Base-by-base conservation (phyloP, 2,113 vertebrate species). In the Muntiacus muntjak region DNA sequence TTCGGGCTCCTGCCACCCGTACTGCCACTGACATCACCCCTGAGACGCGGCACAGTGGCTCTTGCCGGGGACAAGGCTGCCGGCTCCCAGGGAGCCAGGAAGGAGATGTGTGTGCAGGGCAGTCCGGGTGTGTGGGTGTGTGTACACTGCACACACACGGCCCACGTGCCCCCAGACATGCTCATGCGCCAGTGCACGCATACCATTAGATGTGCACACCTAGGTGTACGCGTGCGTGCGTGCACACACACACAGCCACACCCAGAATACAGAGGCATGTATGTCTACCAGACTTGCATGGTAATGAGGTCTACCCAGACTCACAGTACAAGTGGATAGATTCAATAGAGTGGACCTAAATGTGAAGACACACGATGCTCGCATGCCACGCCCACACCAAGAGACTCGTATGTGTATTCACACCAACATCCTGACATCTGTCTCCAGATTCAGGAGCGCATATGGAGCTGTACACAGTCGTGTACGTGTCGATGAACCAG, bases 401-500 rank as follows among this genome's bases (percentile, higher is more conserved):
- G 52, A 81, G 43, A 50, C 17, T 8, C 40, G 12, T 25, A 3
- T 1, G 28, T 43, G 12, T 1, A 0, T 52, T 36, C 76, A 47
- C 28, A 40, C 9, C 10, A 1, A 36, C 19, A 6, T 7, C 36
- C 40, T 54, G 64, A 40, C 23, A 0, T 1, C 47, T 28, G 45
- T 33, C 89, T 87, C 17, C 50, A 55, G 89, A 67, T 30, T 16
- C 40, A 21, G 57, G 30, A 4, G 7, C 6, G 1, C 60, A 19
- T 1, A 1, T 26, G 57, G 26, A 36, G 13, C 3, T 28, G 45
- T 4, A 13, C 54, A 5, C 26, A 43, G 4, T 10, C 6, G 0
- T 12, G n/a, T 11, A 5, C 1, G 0, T 5, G 11, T 3, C 0
- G 0, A 11, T 30, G 74, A 25, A 6, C 7, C 55, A 15, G 78